Evolutionary conservation across 2,888 invertebrate genomes (phyloP).

Genomic region (Perizoma affinitatum): DNA sequence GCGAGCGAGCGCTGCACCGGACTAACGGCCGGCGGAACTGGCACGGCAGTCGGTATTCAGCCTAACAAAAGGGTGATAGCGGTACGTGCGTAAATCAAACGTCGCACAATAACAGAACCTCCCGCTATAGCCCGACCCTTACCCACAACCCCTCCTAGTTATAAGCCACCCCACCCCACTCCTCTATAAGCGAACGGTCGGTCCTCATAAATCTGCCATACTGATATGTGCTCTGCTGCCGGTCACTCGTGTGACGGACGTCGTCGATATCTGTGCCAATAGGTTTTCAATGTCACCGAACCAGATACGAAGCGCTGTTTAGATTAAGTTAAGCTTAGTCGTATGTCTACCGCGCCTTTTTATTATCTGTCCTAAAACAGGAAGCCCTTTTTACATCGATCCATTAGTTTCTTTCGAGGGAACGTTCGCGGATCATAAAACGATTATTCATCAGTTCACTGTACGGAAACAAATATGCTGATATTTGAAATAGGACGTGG

Average conservation of each 20-base stretch:
- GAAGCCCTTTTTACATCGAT: conserved; percentile 47
- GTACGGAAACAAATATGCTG: conserved; percentile 46
- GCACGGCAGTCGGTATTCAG: conserved; percentile 78
- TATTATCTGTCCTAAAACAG: conserved; percentile 50
- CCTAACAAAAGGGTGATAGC: conserved; percentile 83
- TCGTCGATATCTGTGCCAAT: conserved; percentile 72
- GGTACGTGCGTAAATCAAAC: conserved; percentile 83
- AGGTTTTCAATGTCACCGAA: conserved; percentile 66
- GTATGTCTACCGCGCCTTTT: conserved; percentile 52
- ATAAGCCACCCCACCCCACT: conserved; percentile 60
- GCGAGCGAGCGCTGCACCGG: conserved; percentile 58
- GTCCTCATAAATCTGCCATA: conserved; percentile 80
- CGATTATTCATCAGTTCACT: conserved; percentile 51
- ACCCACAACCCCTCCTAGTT: conserved; percentile 60
- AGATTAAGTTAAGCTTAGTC: conserved; percentile 53
- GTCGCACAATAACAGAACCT: conserved; percentile 81
- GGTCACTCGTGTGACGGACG: conserved; percentile 62
- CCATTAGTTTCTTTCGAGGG: conserved; percentile 48
- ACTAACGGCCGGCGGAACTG: conserved; percentile 70
- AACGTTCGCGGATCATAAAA: conserved; percentile 32
- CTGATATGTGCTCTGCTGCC: conserved; percentile 70
- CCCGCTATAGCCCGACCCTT: conserved; percentile 64
- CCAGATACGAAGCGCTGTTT: conserved; percentile 49
- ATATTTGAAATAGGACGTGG: conserved; percentile 47
- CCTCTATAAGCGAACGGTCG: conserved; percentile 61